These are phyloP conservation scores for Mystacornis crossleyi DNA, from an alignment of 2,113 vertebrate genomes.

Conservation along the genomic window DNA sequence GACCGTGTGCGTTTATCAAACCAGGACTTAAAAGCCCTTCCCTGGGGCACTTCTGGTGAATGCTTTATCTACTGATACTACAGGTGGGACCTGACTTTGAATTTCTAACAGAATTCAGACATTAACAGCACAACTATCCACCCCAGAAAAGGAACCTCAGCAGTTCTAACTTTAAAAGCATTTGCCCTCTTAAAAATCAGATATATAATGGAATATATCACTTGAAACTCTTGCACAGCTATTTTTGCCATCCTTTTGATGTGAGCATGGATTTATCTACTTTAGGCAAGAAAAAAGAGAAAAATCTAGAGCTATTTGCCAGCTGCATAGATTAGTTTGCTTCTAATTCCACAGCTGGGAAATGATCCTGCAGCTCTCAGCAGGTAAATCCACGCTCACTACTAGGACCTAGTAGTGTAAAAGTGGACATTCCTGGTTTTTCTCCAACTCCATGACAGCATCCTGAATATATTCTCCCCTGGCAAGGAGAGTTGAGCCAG, in stretches of 20 bases:
- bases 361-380: background rate
- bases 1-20: background rate
- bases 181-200: background rate
- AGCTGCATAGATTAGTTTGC: background rate
- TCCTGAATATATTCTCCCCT: background rate
- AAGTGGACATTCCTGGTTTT: background rate
- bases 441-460: background rate
- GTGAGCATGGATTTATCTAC: background rate
- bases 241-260: background rate
- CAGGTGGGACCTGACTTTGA: background rate
- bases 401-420: background rate
- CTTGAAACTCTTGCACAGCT: background rate
- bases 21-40: background rate
- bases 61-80: background rate
- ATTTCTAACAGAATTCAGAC: background rate
- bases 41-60: conserved; percentile 16
- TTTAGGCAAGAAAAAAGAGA: background rate
- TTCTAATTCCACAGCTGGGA: background rate
- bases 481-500: background rate
- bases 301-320: background rate
- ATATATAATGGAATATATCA: background rate
- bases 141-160: background rate
- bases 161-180: background rate
- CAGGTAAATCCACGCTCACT: background rate
- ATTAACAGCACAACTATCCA: background rate